Evolutionary conservation across 2,888 invertebrate genomes (phyloP), one percentile per base, ranked within the genome.

Genomic region (Lasius platythorax): DNA sequence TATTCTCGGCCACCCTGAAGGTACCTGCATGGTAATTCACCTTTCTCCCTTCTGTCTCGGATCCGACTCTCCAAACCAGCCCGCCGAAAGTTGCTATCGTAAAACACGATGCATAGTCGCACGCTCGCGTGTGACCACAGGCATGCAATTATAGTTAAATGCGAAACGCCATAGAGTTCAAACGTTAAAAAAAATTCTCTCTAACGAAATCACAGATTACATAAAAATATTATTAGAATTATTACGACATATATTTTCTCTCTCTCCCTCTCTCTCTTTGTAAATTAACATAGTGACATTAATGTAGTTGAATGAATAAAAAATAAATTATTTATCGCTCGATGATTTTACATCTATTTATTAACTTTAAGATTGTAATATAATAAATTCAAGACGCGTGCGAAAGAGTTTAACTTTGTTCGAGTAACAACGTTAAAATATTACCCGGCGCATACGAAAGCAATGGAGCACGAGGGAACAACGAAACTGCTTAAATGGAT

Each of bases 1-100:
- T 86, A 86, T 86, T 86, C 82, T 85, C 50, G 82, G 64, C 63
- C 68, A 66, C 64, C 64, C 50, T 68, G 81, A 81, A 79, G 28
- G 68, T 67, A 81, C 83, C 83, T 64, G 46, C 64, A 64, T 74
- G 58, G 63, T 83, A 68, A 76, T 72, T 82, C 66, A 46, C 64
- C 72, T 63, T 72, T 50, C 46, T 70, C 11, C 64, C 67, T 64
- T 40, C 66, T 83, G 58, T 66, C 72, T 73, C 61, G 33, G 43
- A 63, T 72, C 23, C 50, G 61, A 68, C 12, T 40, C 56, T 50
- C 18, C 46, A 28, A 23, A 37, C 37, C 37, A 40, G 12, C 9
- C 18, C 70, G 72, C 46, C 73, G 61, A 73, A 81, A 81, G 73
- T 72, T 72, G 33, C 70, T 30, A 58, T 79, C 61, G 33, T 61